A percentile compares a stretch with the other conserved stretches of the same genome.
Conservation (phyloP, 2,113 vertebrate species). For the Noctilio leporinus region DNA sequence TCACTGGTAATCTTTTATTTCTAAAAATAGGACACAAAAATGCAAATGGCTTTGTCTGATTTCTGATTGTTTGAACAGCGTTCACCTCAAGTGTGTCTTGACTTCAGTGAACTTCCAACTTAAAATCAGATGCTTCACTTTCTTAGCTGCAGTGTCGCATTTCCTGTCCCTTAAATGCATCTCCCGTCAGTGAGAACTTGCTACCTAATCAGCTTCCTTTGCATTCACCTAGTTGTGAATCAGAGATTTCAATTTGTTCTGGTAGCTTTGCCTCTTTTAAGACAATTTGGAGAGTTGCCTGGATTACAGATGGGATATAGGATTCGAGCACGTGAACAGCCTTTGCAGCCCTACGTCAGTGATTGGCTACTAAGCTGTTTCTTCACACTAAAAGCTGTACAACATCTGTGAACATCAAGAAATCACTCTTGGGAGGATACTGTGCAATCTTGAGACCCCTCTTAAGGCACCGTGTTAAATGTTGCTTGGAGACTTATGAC, state of each 20-base stretch:
- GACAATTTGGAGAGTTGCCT: constrained; percentile 50
- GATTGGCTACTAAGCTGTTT: constrained; percentile 57
- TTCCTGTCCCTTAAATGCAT: constrained; percentile 43
- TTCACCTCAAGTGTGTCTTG: constrained; percentile 48
- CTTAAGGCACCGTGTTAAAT: constrained; percentile 62
- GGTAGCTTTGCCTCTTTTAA: constrained; percentile 39
- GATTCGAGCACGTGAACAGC: constrained; percentile 20
- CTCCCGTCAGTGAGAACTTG: constrained; percentile 54
- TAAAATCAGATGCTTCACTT: constrained; percentile 57
- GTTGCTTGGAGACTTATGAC: constrained; percentile 49
- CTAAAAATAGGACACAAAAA: constrained; percentile 46
- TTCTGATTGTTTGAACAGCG: constrained; percentile 53
- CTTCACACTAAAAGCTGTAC: constrained; percentile 50
- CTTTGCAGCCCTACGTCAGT: constrained; percentile 43
- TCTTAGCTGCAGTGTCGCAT: not conserved
- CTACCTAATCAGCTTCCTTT: constrained; percentile 60
- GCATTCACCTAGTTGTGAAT: constrained; percentile 62
- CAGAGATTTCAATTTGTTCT: constrained; percentile 55
- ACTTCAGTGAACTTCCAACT: constrained; percentile 54
- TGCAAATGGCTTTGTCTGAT: constrained; percentile 52
- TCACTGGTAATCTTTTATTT: constrained; percentile 44
- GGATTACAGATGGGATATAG: constrained; percentile 63
- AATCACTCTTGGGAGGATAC: constrained; percentile 54
- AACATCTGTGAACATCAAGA: constrained; percentile 58
- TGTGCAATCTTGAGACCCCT: constrained; percentile 59